A percentile compares a stretch with the other conserved stretches of the same genome.
phyloP scores from a whole-genome alignment of 2,797 vertebrate species.

The Helicolenus hilgendorfi region DNA sequence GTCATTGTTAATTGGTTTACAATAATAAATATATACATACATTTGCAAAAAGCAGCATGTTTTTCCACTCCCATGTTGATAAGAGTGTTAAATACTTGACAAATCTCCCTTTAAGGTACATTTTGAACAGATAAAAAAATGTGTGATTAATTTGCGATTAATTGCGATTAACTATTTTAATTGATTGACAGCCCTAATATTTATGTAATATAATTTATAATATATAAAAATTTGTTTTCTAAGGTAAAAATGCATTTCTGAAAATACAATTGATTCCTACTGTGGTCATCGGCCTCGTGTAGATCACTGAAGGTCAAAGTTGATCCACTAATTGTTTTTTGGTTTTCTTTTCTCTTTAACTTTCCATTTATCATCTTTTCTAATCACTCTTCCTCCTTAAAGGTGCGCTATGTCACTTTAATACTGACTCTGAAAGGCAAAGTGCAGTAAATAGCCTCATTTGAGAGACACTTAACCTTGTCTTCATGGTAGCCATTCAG shows the following conservation, averaged over 20 bases:
- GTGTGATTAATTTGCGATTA: too few species aligned
- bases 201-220: too few species aligned
- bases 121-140: too few species aligned
- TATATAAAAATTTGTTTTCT: background rate
- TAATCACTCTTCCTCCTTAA: background rate
- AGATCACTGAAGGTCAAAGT: constrained; percentile 1
- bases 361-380: background rate
- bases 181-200: too few species aligned
- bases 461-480: background rate
- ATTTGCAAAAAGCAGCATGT: too few species aligned
- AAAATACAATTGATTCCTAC: background rate
- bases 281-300: background rate
- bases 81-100: too few species aligned
- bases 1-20: too few species aligned
- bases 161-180: too few species aligned
- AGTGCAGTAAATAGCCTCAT: background rate
- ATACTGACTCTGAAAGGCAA: background rate
- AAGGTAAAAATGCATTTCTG: background rate
- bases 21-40: too few species aligned
- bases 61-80: too few species aligned
- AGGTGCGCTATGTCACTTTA: background rate
- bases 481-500: background rate
- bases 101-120: too few species aligned
- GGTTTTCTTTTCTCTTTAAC: accelerated
- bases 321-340: background rate